Evolutionary conservation across 2,888 invertebrate genomes (phyloP).

Genomic region (Proisotoma minuta): DNA sequence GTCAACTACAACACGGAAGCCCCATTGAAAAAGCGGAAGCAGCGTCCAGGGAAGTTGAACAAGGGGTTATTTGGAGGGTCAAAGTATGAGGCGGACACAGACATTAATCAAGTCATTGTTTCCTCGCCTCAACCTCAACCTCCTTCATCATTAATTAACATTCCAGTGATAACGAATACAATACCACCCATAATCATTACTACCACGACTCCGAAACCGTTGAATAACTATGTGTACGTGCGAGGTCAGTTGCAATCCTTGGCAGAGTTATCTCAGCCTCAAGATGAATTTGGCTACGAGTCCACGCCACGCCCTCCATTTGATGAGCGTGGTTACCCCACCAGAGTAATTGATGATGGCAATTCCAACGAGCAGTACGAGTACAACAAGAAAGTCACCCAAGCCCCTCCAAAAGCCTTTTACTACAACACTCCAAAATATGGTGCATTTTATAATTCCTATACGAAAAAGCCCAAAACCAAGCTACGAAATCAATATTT

Average conservation of each 20-base stretch:
- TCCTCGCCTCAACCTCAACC: conserved; percentile 17
- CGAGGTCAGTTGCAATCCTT: conserved; percentile 45
- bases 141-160: neutral
- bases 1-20: neutral
- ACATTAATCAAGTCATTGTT: neutral
- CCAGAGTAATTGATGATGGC: conserved; percentile 39
- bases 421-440: conserved; percentile 44
- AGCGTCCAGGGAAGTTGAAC: conserved; percentile 34
- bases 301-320: conserved; percentile 43
- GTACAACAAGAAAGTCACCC: conserved; percentile 36
- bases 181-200: conserved; percentile 19
- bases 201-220: conserved; percentile 42
- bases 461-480: conserved; percentile 23
- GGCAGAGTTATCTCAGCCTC: conserved; percentile 42
- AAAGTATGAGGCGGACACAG: conserved; percentile 25
- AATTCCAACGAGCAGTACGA: conserved; percentile 20
- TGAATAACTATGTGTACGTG: conserved; percentile 43
- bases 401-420: conserved; percentile 37
- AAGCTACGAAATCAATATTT: conserved; percentile 24
- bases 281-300: conserved; percentile 29
- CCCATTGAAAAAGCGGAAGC: conserved; percentile 35
- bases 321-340: conserved; percentile 45
- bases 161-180: neutral
- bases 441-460: conserved; percentile 38
- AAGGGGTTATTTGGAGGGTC: conserved; percentile 28